phyloP scores from a whole-genome alignment of 2,113 vertebrate species.

The Nothocercus julius region DNA sequence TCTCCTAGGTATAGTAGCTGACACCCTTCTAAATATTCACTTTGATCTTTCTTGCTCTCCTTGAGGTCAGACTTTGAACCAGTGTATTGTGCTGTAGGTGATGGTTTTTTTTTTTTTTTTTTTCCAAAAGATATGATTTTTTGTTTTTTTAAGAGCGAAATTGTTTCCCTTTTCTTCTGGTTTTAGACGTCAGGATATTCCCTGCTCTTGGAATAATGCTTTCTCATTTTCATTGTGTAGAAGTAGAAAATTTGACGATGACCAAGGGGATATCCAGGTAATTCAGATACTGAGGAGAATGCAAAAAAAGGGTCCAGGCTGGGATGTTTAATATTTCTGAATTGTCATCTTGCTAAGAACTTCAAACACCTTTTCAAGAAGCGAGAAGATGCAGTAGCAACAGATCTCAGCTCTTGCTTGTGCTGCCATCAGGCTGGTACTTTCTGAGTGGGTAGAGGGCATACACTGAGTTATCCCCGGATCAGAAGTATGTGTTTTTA shows the following conservation, averaged over 20 bases:
- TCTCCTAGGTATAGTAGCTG: constrained; percentile 10
- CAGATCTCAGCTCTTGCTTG: background rate
- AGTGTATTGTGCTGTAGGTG: background rate
- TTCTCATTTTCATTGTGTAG: background rate
- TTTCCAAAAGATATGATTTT: background rate
- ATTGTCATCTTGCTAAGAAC: background rate
- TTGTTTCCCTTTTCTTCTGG: background rate
- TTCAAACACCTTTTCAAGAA: background rate
- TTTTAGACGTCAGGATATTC: background rate
- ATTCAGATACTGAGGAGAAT: background rate
- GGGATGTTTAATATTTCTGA: background rate
- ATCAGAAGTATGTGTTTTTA: constrained; percentile 7
- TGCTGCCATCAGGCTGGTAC: background rate
- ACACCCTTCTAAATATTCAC: background rate
- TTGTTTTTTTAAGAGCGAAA: background rate
- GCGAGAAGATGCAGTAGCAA: background rate
- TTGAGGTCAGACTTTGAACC: constrained; percentile 49
- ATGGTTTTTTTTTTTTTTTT: background rate
- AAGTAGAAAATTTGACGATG: background rate
- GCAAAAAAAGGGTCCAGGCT: background rate
- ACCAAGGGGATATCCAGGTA: background rate
- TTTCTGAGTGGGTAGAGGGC: constrained; percentile 13
- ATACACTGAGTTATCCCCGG: background rate
- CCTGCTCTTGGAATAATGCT: background rate
- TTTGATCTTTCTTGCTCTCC: constrained; percentile 37